phyloP scores from a whole-genome alignment of 2,888 invertebrate species.

The Oscheius myriophilus region DNA sequence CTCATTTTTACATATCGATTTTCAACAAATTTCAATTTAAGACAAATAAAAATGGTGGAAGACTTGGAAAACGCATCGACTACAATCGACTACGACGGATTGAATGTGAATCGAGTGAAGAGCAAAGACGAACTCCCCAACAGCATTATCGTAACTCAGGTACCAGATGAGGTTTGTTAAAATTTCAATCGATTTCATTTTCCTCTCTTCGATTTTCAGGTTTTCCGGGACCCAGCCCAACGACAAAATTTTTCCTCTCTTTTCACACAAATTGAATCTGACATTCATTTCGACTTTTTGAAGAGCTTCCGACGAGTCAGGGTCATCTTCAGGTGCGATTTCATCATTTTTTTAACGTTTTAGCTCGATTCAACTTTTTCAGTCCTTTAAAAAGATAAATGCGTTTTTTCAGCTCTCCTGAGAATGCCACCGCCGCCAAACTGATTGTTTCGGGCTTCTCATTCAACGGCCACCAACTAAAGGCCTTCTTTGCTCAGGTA shows the following conservation, averaged over 20 bases:
- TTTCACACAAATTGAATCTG: constrained; percentile 84
- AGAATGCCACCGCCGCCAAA: constrained; percentile 69
- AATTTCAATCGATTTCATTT: neutral
- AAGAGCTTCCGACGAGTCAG: constrained; percentile 80
- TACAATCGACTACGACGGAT: constrained; percentile 14
- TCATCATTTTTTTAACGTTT: constrained; percentile 3
- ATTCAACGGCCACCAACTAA: constrained; percentile 65
- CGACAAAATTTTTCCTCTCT: constrained; percentile 80
- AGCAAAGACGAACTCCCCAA: constrained; percentile 68
- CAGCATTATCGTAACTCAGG: constrained; percentile 66
- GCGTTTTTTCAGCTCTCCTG: constrained; percentile 61
- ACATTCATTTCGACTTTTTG: constrained; percentile 91
- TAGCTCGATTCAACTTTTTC: constrained; percentile 19
- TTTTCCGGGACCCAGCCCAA: constrained; percentile 60
- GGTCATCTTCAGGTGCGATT: constrained; percentile 50
- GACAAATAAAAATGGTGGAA: constrained; percentile 11
- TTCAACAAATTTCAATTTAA: no score
- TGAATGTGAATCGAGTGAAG: constrained; percentile 20
- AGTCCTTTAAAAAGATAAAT: no score
- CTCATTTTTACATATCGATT: no score
- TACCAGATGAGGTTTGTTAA: constrained; percentile 54
- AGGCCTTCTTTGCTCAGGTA: constrained; percentile 68
- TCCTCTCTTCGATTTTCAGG: constrained; percentile 45
- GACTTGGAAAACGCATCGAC: neutral
- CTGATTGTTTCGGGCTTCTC: constrained; percentile 68